Conservation (phyloP, 2,797 vertebrate genomes). For the Sternarchorhynchus goeldii region DNA sequence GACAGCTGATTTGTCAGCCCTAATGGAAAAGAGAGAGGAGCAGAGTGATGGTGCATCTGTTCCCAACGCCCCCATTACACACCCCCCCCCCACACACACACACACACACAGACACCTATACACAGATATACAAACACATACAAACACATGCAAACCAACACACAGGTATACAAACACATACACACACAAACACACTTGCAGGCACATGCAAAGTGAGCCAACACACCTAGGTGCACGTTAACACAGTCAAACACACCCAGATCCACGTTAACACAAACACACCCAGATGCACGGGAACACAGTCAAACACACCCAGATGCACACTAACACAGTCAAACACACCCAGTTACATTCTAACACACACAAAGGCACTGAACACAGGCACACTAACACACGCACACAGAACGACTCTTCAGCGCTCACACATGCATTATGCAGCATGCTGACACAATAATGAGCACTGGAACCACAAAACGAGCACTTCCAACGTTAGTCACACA, state of each 20-base stretch:
- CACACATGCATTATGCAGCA: conserved; percentile 14
- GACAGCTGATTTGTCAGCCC: conserved; percentile 91
- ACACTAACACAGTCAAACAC: conserved; percentile 7
- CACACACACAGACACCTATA: not conserved
- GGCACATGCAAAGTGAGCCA: not conserved
- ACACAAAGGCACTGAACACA: conserved; percentile 11
- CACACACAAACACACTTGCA: no score
- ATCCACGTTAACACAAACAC: conserved; percentile 29
- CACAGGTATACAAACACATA: no score
- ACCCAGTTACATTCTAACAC: not conserved
- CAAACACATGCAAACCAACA: no score
- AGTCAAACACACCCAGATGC: conserved; percentile 30
- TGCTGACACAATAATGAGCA: not conserved
- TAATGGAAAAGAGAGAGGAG: conserved; percentile 81
- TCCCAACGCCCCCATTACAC: conserved; percentile 33
- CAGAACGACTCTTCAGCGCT: not conserved
- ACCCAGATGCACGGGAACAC: conserved; percentile 5
- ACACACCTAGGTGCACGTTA: not conserved
- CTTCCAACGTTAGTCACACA: not conserved
- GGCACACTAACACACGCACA: conserved; percentile 14
- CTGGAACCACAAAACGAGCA: not conserved
- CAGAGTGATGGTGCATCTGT: conserved; percentile 57
- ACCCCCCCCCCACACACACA: conserved; percentile 37
- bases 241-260: conserved; percentile 35
- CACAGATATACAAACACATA: no score